Percentiles rank a stretch among this genome's conserved stretches.
Conservation (phyloP, 2,888 invertebrate genomes). For the Lasioglossum vierecki region DNA sequence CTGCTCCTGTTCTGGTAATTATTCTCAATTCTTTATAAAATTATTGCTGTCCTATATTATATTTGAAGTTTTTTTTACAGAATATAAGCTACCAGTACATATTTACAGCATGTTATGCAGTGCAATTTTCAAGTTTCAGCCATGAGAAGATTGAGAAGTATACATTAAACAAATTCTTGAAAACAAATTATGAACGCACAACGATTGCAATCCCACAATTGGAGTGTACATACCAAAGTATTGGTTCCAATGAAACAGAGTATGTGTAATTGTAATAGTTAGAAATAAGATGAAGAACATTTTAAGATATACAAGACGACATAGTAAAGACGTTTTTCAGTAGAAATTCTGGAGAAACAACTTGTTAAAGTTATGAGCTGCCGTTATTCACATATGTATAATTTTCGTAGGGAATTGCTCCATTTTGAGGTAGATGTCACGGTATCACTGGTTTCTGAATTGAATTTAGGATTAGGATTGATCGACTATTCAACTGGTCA, state of each 20-base stretch:
- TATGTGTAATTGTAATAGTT: background rate
- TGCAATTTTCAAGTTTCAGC: conserved; percentile 2
- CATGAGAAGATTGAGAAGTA: background rate
- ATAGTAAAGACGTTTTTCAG: background rate
- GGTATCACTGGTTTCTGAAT: conserved; percentile 9
- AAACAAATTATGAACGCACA: conserved; percentile 33
- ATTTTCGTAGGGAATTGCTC: background rate
- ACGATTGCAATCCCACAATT: conserved; percentile 15
- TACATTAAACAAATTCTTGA: conserved; percentile 14
- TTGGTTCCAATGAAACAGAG: background rate
- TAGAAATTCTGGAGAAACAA: background rate
- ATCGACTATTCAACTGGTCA: background rate
- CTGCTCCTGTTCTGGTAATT: conserved; percentile 22
- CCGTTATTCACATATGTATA: conserved; percentile 5
- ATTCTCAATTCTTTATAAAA: background rate
- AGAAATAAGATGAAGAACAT: background rate
- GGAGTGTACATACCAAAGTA: conserved; percentile 28
- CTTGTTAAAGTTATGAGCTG: background rate
- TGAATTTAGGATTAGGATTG: background rate
- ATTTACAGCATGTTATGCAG: conserved; percentile 47
- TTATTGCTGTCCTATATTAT: background rate
- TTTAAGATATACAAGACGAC: background rate
- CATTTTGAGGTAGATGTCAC: background rate
- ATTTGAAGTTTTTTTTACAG: conserved; percentile 10
- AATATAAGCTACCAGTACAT: conserved; percentile 28